Evolutionary conservation across 2,797 vertebrate species (phyloP).

Genomic region (Dendrocincla tyrannina): DNA sequence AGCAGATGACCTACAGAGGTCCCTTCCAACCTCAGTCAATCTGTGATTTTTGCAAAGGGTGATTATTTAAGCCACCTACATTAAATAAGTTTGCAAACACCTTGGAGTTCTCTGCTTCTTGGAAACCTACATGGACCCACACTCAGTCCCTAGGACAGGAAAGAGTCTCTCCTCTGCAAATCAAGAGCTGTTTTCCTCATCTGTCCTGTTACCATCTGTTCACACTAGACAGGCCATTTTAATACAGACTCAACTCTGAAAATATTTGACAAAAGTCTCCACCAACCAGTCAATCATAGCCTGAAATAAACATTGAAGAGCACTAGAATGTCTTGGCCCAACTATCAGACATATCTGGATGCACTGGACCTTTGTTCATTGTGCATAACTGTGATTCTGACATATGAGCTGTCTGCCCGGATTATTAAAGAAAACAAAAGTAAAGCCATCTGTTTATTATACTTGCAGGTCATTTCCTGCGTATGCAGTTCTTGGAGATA

Average conservation of each 20-base stretch:
- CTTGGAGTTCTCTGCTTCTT: neutral
- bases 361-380: neutral
- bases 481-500: slow-evolving; percentile 1
- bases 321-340: neutral
- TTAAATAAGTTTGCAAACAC: neutral
- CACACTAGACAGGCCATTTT: neutral
- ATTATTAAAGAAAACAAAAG: slow-evolving; percentile 29
- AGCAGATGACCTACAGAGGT: neutral
- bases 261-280: neutral
- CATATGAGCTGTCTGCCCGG: neutral
- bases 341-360: neutral
- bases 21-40: neutral
- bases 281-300: neutral
- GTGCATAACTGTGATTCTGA: neutral
- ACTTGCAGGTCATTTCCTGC: slow-evolving; percentile 14
- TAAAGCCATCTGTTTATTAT: neutral
- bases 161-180: neutral
- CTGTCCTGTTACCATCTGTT: neutral
- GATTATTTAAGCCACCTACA: neutral
- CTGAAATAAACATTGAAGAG: neutral
- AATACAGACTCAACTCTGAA: neutral
- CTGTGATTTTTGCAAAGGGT: neutral
- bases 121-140: neutral
- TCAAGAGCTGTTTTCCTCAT: neutral
- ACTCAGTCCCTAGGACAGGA: neutral